A percentile compares a stretch with the other conserved stretches of the same genome.
These are phyloP conservation scores for Catharus minimus DNA, from an alignment of 2,113 vertebrate species.

Conservation along the genomic window DNA sequence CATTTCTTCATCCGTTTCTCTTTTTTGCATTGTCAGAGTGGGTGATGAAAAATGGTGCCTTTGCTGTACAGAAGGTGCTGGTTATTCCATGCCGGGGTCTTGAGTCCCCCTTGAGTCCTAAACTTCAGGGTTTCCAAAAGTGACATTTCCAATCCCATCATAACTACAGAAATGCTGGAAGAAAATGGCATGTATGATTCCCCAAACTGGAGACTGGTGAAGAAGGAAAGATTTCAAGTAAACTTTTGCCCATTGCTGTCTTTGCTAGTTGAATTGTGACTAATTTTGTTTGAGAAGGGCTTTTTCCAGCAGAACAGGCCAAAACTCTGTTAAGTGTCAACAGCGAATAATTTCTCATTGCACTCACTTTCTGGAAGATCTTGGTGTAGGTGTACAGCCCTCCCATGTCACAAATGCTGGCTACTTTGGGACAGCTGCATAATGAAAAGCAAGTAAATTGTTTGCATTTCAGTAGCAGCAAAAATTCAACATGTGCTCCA, in stretches of 20 bases:
- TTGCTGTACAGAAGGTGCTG: fast-evolving
- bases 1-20: neutral
- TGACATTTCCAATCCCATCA: neutral
- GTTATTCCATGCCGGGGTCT: neutral
- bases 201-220: neutral
- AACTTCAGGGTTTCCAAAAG: neutral
- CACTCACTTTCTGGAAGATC: neutral
- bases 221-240: neutral
- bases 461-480: neutral
- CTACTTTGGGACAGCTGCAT: neutral
- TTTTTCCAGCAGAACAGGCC: neutral
- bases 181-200: neutral
- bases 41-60: neutral
- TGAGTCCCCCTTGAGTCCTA: neutral
- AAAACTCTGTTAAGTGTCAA: neutral
- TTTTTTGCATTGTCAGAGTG: neutral
- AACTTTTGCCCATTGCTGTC: neutral
- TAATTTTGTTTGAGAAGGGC: neutral
- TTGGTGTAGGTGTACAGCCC: neutral
- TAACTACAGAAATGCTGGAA: neutral
- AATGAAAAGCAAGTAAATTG: neutral
- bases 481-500: neutral
- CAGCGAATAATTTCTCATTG: neutral
- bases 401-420: neutral
- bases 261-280: neutral